phyloP scores from a whole-genome alignment of 1,140 invertebrate species.

The Metopolophium dirhodum region DNA sequence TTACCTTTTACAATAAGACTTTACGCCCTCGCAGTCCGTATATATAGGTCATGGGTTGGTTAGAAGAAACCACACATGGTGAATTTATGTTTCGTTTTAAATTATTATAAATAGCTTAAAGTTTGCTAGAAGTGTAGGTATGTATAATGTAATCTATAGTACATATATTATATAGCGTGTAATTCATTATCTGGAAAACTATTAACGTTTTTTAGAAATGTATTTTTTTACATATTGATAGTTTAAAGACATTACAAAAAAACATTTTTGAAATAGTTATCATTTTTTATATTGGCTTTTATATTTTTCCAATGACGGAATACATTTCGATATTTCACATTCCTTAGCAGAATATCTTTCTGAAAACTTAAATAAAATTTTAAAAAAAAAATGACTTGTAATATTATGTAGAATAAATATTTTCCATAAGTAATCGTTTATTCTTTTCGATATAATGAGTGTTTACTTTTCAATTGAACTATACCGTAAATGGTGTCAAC shows the following conservation, averaged over 20 bases:
- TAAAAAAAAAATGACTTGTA: neutral
- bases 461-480: neutral
- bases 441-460: too few species aligned
- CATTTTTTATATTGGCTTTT: too few species aligned
- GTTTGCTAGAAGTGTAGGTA: neutral
- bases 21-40: neutral
- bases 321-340: neutral
- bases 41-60: neutral
- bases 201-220: neutral
- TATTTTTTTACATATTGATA: too few species aligned
- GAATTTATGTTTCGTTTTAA: neutral
- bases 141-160: too few species aligned
- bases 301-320: too few species aligned
- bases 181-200: neutral
- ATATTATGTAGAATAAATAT: too few species aligned
- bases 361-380: neutral
- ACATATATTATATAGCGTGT: neutral
- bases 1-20: neutral
- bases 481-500: neutral
- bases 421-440: too few species aligned
- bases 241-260: too few species aligned
- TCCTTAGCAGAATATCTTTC: neutral
- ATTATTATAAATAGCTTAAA: neutral
- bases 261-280: too few species aligned
- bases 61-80: neutral